phyloP scores from a whole-genome alignment of 2,113 vertebrate species.

The Haplochromis vanheusdeni region DNA sequence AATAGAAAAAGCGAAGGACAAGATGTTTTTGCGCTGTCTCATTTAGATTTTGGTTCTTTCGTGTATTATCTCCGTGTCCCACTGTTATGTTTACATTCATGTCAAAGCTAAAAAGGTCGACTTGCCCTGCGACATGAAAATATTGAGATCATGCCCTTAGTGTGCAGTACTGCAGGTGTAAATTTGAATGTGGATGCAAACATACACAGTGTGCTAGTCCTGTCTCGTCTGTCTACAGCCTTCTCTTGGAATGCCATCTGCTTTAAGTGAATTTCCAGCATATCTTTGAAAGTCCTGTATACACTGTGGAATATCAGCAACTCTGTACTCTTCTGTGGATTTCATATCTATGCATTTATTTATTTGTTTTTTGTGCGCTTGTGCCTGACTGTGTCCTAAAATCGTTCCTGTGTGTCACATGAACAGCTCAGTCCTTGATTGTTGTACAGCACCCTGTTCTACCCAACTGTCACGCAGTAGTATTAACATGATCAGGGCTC shows the following conservation, averaged over 20 bases:
- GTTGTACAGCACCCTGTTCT: not conserved
- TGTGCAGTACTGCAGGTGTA: not conserved
- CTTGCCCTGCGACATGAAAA: not conserved
- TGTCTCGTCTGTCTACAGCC: conserved; percentile 16
- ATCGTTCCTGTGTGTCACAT: conserved; percentile 15
- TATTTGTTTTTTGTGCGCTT: not conserved
- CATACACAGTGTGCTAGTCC: not conserved
- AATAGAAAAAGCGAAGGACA: conserved; percentile 49
- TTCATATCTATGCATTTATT: not conserved
- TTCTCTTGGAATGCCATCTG: not conserved
- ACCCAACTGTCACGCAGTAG: not conserved
- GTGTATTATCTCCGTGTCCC: conserved; percentile 25
- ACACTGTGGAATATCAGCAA: not conserved
- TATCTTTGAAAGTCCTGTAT: conserved; percentile 28
- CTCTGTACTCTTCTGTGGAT: not conserved
- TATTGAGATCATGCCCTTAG: not conserved
- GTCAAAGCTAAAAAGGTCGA: not conserved
- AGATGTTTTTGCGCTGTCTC: conserved; percentile 62
- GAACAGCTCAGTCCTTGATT: conserved; percentile 8
- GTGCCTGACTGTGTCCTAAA: not conserved
- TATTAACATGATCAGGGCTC: not conserved
- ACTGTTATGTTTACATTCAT: not conserved
- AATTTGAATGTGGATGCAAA: conserved; percentile 14
- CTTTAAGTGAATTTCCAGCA: conserved; percentile 38
- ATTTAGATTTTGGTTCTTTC: conserved; percentile 31